Evolutionary conservation across 2,797 vertebrate species (phyloP), one percentile per base, ranked within the genome.

Genomic region (Eulemur rubriventer): DNA sequence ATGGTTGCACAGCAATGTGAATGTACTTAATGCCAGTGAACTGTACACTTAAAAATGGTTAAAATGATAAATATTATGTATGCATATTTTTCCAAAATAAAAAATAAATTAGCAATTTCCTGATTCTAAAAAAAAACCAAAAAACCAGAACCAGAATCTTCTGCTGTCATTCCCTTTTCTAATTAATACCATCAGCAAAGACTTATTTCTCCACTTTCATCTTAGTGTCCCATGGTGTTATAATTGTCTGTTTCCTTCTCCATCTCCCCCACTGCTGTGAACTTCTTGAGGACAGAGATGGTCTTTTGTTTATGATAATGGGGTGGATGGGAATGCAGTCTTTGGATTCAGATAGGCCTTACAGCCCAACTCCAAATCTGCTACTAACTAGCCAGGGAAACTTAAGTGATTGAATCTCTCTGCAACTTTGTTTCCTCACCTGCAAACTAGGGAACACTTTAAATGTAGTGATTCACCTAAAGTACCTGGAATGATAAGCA

Each of bases 171-270:
- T 79, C 72, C 20, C 41, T 95, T 83, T 97, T 61, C 76, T 89
- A 84, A 90, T 92, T 95, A 95, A 91, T 90, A 72, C 17, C 48
- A 28, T 96, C 65, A 92, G 35, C 78, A 80, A 65, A 84, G 70
- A 78, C 6, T 0, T n/a, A 79, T 89, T 97, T 96, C 59, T 75
- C 41, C 61, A 88, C 65, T 95, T 92, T 83, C 78, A 83, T 84
- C 67, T 73, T 72, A 81, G 76, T 28, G 0, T 85, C 94, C 80
- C 14, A 83, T 28, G 13, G 88, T 65, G 81, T 90, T 84, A 38
- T 75, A 92, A 88, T 88, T 96, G 65, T 88, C 82, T 91, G 41
- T 88, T 87, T 87, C 76, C 46, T 89, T 95, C 46, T 94, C 88
- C 18, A 35, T 80, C 57, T 94, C 35, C 61, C 57, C 55, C 2